Evolutionary conservation across 2,888 invertebrate species (phyloP), one percentile per base, ranked within the genome.

Genomic region (Graphium colonna): DNA sequence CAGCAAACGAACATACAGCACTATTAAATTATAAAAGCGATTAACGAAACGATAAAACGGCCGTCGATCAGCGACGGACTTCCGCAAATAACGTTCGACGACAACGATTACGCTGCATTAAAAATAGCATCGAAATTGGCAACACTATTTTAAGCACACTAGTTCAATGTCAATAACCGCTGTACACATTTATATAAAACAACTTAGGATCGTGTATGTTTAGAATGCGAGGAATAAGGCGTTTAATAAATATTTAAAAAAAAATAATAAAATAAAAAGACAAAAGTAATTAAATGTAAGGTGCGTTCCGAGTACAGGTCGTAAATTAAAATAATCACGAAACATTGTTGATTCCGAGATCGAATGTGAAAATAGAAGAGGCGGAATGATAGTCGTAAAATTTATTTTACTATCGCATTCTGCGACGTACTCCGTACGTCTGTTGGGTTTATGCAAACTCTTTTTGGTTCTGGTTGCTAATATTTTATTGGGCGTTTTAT

Each of bases 381-480:
- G 75, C 69, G 73, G 66, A 59, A 62, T 56, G 56, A 55, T 55
- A 67, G 75, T 66, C 70, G 73, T 86, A 85, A 86, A 86, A 79
- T 57, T 73, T 76, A 82, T 79, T 86, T 86, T 82, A 85, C 83
- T 83, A 82, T 84, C 77, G 45, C 49, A 54, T 44, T 54, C 76
- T 73, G 73, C 72, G 76, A 72, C 69, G n/a, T n/a, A n/a, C n/a
- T n/a, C n/a, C 65, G 73, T 72, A 74, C 70, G 74, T 79, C 79
- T 78, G 79, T 79, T 76, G 75, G 69, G 73, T 75, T 80, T 79
- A 83, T 86, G 83, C 83, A 79, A 79, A 81, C 77, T 77, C 67
- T 75, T 79, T 84, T 86, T 85, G 87, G 84, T 83, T 79, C 85
- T n/a, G n/a, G 86, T 86, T 86, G 87, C 88, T 64, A 86, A 83